Conservation (phyloP, 2,888 invertebrate species). For the Drosophila percnosoma region DNA sequence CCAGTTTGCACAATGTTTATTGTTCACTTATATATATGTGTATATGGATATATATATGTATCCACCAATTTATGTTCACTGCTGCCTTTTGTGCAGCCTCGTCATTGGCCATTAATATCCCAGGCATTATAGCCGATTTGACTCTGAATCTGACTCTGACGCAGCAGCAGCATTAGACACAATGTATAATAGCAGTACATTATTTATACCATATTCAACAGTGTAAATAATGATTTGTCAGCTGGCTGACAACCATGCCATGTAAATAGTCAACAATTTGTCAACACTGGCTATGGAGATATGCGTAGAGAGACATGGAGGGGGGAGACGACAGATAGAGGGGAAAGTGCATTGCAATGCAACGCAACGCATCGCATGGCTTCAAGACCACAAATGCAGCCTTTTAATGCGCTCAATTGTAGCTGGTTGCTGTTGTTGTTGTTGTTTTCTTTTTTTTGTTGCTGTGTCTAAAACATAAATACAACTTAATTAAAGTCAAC, state of each 20-base stretch:
- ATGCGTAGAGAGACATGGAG: neutral
- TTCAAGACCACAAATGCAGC: conserved; percentile 33
- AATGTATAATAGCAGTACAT: conserved; percentile 58
- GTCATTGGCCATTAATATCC: conserved; percentile 64
- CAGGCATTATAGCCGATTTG: conserved; percentile 34
- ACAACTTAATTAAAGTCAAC: conserved; percentile 75
- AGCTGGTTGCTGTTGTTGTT: conserved; percentile 11
- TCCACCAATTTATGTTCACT: conserved; percentile 4
- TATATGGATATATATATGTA: conserved; percentile 8
- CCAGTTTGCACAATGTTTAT: conserved; percentile 69
- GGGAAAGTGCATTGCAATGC: conserved; percentile 8
- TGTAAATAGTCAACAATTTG: conserved; percentile 72
- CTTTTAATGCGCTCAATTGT: conserved; percentile 48
- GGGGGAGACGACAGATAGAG: neutral
- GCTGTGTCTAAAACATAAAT: conserved; percentile 72
- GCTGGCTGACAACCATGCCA: conserved; percentile 59
- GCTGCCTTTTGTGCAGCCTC: conserved; percentile 24
- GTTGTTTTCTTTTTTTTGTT: conserved; percentile 8
- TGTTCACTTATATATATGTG: conserved; percentile 20
- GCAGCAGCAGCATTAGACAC: conserved; percentile 29
- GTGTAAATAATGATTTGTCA: conserved; percentile 75
- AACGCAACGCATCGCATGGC: conserved; percentile 15
- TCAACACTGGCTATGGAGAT: conserved; percentile 43
- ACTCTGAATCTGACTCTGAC: conserved; percentile 27
- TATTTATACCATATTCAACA: conserved; percentile 68